A percentile compares a stretch with the other conserved stretches of the same genome.
Evolutionary conservation across 1,140 invertebrate genomes (phyloP).

Genomic region (Nephotettix cincticeps): DNA sequence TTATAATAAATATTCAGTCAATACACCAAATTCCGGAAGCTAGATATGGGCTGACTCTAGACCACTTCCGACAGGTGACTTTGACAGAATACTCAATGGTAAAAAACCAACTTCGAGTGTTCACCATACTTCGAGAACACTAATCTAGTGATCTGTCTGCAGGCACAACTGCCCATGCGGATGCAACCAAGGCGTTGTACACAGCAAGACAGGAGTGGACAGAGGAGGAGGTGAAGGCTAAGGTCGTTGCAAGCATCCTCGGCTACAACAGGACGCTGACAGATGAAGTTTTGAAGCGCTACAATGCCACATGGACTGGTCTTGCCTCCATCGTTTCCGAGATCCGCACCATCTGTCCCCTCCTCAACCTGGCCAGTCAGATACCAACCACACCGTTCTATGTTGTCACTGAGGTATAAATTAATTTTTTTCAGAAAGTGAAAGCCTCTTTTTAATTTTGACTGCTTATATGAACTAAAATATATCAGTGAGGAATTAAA

Average conservation of each 20-base stretch:
- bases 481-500: too few relatives aligned
- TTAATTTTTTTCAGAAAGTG: background rate
- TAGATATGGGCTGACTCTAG: too few relatives aligned
- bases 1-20: too few relatives aligned
- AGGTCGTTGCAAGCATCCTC: conserved; percentile 63
- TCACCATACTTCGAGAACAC: too few relatives aligned
- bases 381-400: conserved; percentile 67
- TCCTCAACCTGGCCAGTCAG: conserved; percentile 61
- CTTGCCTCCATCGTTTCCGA: conserved; percentile 72
- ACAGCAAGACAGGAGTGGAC: conserved; percentile 61
- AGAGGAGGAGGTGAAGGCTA: conserved; percentile 57
- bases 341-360: conserved; percentile 74
- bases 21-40: too few relatives aligned
- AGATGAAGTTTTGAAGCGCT: conserved; percentile 59
- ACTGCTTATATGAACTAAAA: too few relatives aligned
- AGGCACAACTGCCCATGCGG: conserved; percentile 68
- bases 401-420: conserved; percentile 59
- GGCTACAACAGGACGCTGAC: conserved; percentile 56
- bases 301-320: conserved; percentile 65
- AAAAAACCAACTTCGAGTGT: too few relatives aligned
- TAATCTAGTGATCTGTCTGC: too few relatives aligned
- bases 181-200: conserved; percentile 56
- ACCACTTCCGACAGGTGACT: too few relatives aligned
- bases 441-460: too few relatives aligned
- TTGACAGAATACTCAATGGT: too few relatives aligned